Conservation (phyloP, 2,888 invertebrate genomes). For the Cheilosia variabilis region DNA sequence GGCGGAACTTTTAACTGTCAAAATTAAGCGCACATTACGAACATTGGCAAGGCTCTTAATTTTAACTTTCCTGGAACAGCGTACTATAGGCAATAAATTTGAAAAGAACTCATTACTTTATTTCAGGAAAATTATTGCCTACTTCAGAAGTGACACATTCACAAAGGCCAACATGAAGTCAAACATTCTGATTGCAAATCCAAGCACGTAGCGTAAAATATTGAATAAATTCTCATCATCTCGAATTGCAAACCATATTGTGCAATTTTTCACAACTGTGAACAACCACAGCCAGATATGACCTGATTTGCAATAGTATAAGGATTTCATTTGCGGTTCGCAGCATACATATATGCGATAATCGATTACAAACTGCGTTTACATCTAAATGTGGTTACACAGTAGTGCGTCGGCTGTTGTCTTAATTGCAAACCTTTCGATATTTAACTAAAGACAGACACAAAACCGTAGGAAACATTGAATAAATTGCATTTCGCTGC, state of each 20-base stretch:
- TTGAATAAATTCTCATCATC: conserved; percentile 27
- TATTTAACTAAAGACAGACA: too few relatives aligned
- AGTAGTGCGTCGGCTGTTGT: background rate
- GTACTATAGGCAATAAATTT: too few relatives aligned
- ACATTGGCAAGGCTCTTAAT: too few relatives aligned
- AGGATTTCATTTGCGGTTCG: conserved; percentile 26
- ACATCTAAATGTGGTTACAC: background rate
- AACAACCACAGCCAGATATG: conserved; percentile 20
- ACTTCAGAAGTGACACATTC: too few relatives aligned
- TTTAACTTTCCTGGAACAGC: too few relatives aligned
- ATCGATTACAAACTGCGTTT: conserved; percentile 28
- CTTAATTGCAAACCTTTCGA: background rate
- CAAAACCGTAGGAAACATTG: too few relatives aligned
- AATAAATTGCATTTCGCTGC: background rate
- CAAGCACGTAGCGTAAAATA: background rate
- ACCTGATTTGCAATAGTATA: conserved; percentile 36
- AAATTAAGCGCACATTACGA: too few relatives aligned
- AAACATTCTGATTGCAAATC: too few relatives aligned
- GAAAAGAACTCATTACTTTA: too few relatives aligned
- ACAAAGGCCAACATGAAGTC: too few relatives aligned
- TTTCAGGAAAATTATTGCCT: too few relatives aligned
- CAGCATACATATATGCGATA: conserved; percentile 6
- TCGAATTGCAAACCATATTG: background rate
- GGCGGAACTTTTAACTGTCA: too few relatives aligned
- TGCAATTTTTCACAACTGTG: conserved; percentile 3